These are phyloP conservation scores for Nymphalis c-album DNA, from an alignment of 2,888 invertebrate genomes.

Conservation along the genomic window DNA sequence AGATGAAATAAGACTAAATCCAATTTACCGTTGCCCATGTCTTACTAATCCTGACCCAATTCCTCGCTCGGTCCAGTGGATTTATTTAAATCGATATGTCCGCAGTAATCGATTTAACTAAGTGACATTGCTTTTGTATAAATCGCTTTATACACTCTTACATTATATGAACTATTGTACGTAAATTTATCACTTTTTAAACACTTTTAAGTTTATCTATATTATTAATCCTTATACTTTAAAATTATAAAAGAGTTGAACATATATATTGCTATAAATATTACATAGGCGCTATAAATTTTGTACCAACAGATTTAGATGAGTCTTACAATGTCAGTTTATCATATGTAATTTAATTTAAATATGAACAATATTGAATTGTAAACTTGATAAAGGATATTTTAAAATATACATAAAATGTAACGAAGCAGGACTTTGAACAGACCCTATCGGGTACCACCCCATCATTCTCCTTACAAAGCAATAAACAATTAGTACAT, in stretches of 20 bases:
- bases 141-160: background rate
- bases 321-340: no score
- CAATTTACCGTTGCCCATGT: conserved; percentile 13
- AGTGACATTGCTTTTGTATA: background rate
- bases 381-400: no score
- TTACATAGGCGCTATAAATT: background rate
- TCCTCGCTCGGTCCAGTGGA: background rate
- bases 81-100: conserved; percentile 19
- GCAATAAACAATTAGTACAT: no score
- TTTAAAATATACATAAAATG: no score
- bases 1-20: conserved; percentile 8
- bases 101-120: conserved; percentile 10
- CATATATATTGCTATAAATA: background rate
- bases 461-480: no score
- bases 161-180: no score
- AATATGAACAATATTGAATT: no score
- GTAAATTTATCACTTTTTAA: no score
- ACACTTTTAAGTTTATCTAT: no score
- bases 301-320: background rate
- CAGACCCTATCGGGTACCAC: no score
- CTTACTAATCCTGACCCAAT: conserved; percentile 24
- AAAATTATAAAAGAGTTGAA: background rate
- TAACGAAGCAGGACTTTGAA: no score
- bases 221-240: background rate
- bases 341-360: no score